Evolutionary conservation across 1,140 invertebrate genomes (phyloP).

Genomic region (Trinorchestia longiramus): DNA sequence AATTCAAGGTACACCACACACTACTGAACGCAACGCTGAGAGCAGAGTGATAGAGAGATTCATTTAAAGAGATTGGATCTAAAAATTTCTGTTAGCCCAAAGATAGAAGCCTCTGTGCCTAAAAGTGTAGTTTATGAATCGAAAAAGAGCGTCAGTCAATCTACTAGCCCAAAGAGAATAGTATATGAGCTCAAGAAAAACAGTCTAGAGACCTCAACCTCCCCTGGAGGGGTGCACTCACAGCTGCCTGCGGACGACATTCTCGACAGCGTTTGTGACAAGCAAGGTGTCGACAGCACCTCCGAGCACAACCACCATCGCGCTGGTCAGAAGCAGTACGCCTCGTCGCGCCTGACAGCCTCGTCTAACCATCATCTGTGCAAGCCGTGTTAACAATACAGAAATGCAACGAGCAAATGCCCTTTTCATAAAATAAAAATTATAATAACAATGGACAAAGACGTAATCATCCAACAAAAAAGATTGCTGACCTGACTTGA

Average conservation of each 20-base stretch:
- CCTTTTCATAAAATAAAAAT: neutral
- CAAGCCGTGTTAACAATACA: neutral
- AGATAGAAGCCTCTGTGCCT: no score
- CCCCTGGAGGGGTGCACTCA: neutral
- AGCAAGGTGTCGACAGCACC: slow-evolving; percentile 25
- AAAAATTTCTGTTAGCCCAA: no score
- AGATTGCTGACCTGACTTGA: no score
- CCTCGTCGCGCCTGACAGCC: neutral
- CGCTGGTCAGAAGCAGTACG: neutral
- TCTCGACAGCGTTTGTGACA: slow-evolving; percentile 2
- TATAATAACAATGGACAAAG: neutral
- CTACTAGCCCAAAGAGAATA: neutral
- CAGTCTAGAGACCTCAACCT: neutral
- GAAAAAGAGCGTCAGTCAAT: no score
- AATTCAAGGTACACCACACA: no score
- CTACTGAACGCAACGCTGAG: neutral
- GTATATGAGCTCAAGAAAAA: neutral
- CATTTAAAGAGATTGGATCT: neutral
- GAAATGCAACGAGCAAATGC: neutral
- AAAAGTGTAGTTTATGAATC: no score
- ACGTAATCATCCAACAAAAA: no score
- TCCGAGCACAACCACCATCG: neutral
- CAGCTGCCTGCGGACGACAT: slow-evolving; percentile 15
- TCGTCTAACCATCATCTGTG: neutral
- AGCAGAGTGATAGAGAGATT: neutral